Conservation (phyloP, 2,797 vertebrate genomes). For the Amphiprion clarkii region DNA sequence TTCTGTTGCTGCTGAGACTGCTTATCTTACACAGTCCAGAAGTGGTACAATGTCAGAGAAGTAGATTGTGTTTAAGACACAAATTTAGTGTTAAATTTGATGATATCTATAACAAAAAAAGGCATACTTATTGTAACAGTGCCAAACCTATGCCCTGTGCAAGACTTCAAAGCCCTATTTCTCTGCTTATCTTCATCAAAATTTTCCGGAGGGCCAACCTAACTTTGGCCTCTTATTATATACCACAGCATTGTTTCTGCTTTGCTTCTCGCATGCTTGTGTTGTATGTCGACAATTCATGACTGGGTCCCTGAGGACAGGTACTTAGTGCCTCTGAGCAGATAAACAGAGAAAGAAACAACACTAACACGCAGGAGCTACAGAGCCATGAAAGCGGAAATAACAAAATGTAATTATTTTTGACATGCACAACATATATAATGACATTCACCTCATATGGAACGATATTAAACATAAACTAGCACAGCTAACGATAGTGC, state of each 20-base stretch:
- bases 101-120: neutral
- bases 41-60: slow-evolving; percentile 1
- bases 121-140: neutral
- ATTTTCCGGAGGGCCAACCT: slow-evolving; percentile 52
- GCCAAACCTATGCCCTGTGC: slow-evolving; percentile 19
- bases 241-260: slow-evolving; percentile 49
- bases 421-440: slow-evolving; percentile 1
- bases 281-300: slow-evolving; percentile 41
- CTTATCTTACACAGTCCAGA: slow-evolving; percentile 29
- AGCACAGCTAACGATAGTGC: slow-evolving; percentile 30
- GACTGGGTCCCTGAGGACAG: slow-evolving; percentile 59
- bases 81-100: neutral
- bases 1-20: slow-evolving; percentile 24
- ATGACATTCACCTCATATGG: slow-evolving; percentile 22
- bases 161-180: slow-evolving; percentile 24
- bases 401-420: neutral
- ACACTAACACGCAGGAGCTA: slow-evolving; percentile 16
- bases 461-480: slow-evolving; percentile 35
- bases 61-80: slow-evolving; percentile 19
- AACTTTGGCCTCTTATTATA: slow-evolving; percentile 66
- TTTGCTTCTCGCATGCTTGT: slow-evolving; percentile 21
- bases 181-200: slow-evolving; percentile 28
- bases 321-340: slow-evolving; percentile 52
- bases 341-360: slow-evolving; percentile 50
- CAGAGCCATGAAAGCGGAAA: neutral